Base-by-base conservation (phyloP, 2,888 invertebrate species). In the Chrysina gloriosa region DNA sequence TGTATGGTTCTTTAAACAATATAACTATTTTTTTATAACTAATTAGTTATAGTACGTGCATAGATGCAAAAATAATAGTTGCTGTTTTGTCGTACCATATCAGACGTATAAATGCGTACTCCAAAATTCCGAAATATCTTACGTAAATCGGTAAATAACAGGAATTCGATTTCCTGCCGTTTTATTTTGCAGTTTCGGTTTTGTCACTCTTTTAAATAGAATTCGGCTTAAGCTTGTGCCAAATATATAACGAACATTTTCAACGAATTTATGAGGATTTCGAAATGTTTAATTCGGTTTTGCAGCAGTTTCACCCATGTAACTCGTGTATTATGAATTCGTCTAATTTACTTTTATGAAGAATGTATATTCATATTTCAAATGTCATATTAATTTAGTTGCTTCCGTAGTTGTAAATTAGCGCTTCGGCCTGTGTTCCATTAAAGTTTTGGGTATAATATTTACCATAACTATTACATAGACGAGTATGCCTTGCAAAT, bases 131-230 rank as follows among this genome's bases (percentile, higher is more conserved):
- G 2, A n/a, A 6, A 36, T 36, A 36, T 36, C 5, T 39, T 39
- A 39, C 21, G n/a, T 45, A 45, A 19, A 3, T 7, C 19, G 21
- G 21, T 45, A 45, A 45, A 19, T 9, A 45, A 45, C 2, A 7
- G 6, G 5, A 21, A 45, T 19, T 45, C 45, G 19, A 52, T 34
- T 31, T 52, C 31, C 19, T 9, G 9, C 19, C 9, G n/a, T 27
- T n/a, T 45, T 45, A 45, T 45, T 19, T 19, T 3, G 45, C 6
- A 19, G 7, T 45, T 42, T 36, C 29, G 42, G 23, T 36, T 19
- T 36, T 36, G 36, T 61, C 58, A 61, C 21, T 16, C 25, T 61
- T 42, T 61, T 42, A 61, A 61, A 61, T 61, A 61, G 58, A 61
- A 42, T 45, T 42, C 19, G 16, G 14, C 42, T 42, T 29, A 16